Evolutionary conservation across 2,113 vertebrate species (phyloP), one percentile per base, ranked within the genome.

Genomic region (Nerophis lumbriciformis): DNA sequence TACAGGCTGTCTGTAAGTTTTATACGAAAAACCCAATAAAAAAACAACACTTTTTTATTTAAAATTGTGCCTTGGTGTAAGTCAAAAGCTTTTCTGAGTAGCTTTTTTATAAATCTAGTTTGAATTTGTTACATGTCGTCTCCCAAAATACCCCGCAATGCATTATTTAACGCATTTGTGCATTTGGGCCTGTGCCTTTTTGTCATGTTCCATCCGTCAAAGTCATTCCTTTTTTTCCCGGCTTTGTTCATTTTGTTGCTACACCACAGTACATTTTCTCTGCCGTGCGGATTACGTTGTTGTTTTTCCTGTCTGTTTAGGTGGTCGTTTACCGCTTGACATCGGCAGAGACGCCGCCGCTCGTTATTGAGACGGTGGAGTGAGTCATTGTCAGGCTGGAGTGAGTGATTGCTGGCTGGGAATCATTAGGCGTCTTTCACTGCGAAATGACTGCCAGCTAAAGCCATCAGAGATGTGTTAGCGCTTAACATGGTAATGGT

Each of bases 131-230:
- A n/a, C 53, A 53, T 51, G 66, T 62, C 21, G 16, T 53, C 21
- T 11, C 65, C 59, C 60, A 70, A 73, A 72, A 74, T 77, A 63
- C 39, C 48, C 68, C 19, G 11, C 14, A 10, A 6, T 78, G 35
- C 71, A 82, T 79, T 76, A 86, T 84, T 81, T 60, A 82, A 66
- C 64, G 36, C 72, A 44, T 63, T 67, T 48, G 37, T 68, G 63
- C 75, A 63, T 80, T 80, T 76, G 53, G 50, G 54, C 63, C 61
- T 62, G 38, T 59, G 75, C 48, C 55, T 57, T 79, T 79, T 78
- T 75, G 72, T 73, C 80, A 65, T 74, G 62, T 75, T 77, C 47
- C 63, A 67, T 66, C 47, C 76, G 42, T 81, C 70, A 81, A 81
- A 79, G 35, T 13, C 15, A 53, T 53, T 66, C 52, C 13, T 68